Evolutionary conservation across 2,797 vertebrate genomes (phyloP), one percentile per base, ranked within the genome.

Genomic region (Lacerta viridis): DNA sequence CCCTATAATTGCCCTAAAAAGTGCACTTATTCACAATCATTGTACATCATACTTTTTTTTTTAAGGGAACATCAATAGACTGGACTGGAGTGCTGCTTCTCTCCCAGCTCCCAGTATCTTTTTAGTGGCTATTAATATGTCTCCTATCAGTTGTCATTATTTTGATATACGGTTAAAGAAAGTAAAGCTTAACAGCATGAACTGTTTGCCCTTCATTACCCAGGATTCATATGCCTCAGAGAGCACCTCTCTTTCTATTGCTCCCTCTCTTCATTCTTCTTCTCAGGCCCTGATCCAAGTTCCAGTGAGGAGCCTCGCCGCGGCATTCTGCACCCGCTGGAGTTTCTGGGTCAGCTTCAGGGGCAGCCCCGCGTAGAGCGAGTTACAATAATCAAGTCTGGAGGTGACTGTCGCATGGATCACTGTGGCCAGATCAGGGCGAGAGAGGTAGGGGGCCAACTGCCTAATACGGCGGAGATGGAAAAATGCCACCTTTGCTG

Each of bases 61-160:
- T 29, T 23, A 15, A 74, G 17, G 9, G 61, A n/a, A 43, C 25
- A 72, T 43, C 18, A 43, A n/a, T 69, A 78, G 36, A 43, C 11
- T 15, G 46, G 36, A 84, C 39, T 69, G 50, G 13, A 55, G 50
- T 55, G 50, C 50, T 15, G 15, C 50, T 55, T 55, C 13, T 55
- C 50, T 55, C 50, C 50, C 50, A 55, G 50, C 50, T 50, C 50
- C 3, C 5, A 79, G 27, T 84, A 88, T 25, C 8, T 23, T 71
- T 84, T 69, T 72, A 69, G 36, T 84, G 36, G 8, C 29, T 76
- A 43, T 76, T 84, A 80, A 83, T 88, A 39, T 2, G 6, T 69
- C 27, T 83, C 17, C 50, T 84, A 9, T 20, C 6, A 23, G 71
- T 43, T 76, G 23, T 82, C 29, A 61, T 5, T 64, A 72, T 61